A percentile compares a stretch with the other conserved stretches of the same genome.
phyloP scores from a whole-genome alignment of 2,888 invertebrate species.

The Toxonevra muliebris region DNA sequence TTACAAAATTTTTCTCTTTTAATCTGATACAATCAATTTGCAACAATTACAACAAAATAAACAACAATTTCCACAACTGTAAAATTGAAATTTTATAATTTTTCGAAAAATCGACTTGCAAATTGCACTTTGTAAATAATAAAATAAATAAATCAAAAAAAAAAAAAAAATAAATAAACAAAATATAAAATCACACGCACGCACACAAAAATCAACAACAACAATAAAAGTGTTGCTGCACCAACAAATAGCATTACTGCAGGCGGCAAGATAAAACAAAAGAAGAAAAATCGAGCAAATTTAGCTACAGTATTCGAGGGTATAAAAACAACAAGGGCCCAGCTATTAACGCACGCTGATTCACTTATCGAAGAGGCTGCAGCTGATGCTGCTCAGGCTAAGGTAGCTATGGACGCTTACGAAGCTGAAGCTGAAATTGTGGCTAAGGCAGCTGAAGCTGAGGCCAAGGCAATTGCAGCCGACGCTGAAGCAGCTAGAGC shows the following conservation, averaged over 20 bases:
- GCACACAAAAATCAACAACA: conserved; percentile 8
- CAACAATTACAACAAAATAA: not conserved
- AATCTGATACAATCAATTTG: conserved; percentile 5
- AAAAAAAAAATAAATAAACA: not conserved
- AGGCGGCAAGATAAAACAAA: not conserved
- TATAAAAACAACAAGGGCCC: not conserved
- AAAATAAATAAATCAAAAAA: not conserved
- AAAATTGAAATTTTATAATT: not conserved
- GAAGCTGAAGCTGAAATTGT: not conserved
- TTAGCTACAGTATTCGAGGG: conserved; percentile 17
- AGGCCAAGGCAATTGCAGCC: not conserved
- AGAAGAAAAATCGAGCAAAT: conserved; percentile 16
- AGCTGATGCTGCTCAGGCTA: no score
- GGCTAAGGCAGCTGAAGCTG: not conserved
- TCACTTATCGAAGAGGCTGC: no score
- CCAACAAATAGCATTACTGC: not conserved
- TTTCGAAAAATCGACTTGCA: not conserved
- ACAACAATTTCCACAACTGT: no score
- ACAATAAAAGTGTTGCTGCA: not conserved
- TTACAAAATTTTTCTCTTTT: not conserved
- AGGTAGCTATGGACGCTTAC: not conserved
- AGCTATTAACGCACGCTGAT: no score
- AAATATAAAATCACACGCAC: not conserved
- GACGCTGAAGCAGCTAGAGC: not conserved
- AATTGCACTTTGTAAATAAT: conserved; percentile 6